Evolutionary conservation across 2,888 invertebrate genomes (phyloP), one percentile per base, ranked within the genome.

Genomic region (Stramonita haemastoma): DNA sequence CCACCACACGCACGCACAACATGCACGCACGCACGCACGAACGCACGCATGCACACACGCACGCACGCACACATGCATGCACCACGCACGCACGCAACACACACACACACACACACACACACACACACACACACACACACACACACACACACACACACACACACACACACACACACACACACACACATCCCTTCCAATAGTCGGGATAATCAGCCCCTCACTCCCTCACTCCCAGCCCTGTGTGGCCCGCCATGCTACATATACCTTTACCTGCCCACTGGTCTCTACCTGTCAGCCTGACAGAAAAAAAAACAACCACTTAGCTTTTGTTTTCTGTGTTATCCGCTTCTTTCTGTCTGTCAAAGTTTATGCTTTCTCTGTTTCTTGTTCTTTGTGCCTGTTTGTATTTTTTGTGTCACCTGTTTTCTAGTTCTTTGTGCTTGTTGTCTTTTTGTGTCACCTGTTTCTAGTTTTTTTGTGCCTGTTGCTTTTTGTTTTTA

Each of bases 51-150:
- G 8, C 81, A 81, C 81, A 81, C 29, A 81, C 34, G 22, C 81
- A 81, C 81, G 32, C 34, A 17, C 32, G 22, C 81, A 81, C 17
- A 81, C 29, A 81, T n/a, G n/a, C 26, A 29, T 77, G 26, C 29
- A 13, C 15, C 77, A 77, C 77, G 8, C 11, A 26, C 77, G 8
- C 77, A 8, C 26, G 26, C 29, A n/a, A 77, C 36, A 81, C 46
- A 85, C 85, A 85, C n/a, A 57, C 85, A 85, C 85, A 57, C 29
- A 22, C 85, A 57, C 46, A 22, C 83, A 5, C 81, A 15, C 29
- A 5, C 81, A 5, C 81, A 15, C 81, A 15, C 34, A n/a, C 29
- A 81, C 81, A 81, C 81, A 81, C 81, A 81, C 81, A 81, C 81
- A 32, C 34, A 32, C 46, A 84, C 46, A 84, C 46, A 84, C 36